Evolutionary conservation across 2,888 invertebrate genomes (phyloP).

Genomic region (Autographa pulchrina): DNA sequence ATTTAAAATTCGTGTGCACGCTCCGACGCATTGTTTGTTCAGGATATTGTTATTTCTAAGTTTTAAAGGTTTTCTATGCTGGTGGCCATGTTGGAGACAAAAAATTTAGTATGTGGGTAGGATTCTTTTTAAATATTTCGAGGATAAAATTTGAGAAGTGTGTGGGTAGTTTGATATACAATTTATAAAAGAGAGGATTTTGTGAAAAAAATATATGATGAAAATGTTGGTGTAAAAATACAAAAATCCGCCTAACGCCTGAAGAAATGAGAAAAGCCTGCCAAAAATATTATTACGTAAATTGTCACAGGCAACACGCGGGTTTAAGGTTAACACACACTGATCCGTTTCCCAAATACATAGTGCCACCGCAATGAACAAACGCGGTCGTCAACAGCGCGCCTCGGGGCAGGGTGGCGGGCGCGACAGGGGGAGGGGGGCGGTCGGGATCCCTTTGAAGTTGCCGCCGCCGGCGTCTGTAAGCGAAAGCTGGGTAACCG

Average conservation of each 20-base stretch:
- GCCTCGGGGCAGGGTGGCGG: conserved; percentile 67
- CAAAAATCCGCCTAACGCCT: conserved; percentile 20
- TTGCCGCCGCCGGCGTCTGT: conserved; percentile 84
- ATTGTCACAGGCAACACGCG: conserved; percentile 69
- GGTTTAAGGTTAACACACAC: conserved; percentile 75
- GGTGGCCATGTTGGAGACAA: neutral
- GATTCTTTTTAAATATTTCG: too few species aligned
- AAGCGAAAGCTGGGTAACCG: conserved; percentile 85
- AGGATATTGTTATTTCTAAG: conserved; percentile 27
- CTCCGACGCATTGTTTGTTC: neutral
- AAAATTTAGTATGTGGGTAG: neutral
- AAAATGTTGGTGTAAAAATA: conserved; percentile 19
- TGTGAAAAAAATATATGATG: neutral
- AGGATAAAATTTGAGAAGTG: too few species aligned
- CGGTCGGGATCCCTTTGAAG: conserved; percentile 85
- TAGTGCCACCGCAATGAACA: conserved; percentile 78
- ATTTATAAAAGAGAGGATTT: too few species aligned
- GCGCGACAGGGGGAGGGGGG: conserved; percentile 65
- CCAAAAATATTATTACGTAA: conserved; percentile 57
- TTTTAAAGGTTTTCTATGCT: conserved; percentile 17
- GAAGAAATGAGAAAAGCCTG: conserved; percentile 46
- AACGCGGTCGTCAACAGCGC: conserved; percentile 73
- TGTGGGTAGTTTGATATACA: too few species aligned
- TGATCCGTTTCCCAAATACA: conserved; percentile 79
- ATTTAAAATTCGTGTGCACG: conserved; percentile 36